Evolutionary conservation across 1,140 invertebrate genomes (phyloP), one percentile per base, ranked within the genome.

Genomic region (Zophobas morio): DNA sequence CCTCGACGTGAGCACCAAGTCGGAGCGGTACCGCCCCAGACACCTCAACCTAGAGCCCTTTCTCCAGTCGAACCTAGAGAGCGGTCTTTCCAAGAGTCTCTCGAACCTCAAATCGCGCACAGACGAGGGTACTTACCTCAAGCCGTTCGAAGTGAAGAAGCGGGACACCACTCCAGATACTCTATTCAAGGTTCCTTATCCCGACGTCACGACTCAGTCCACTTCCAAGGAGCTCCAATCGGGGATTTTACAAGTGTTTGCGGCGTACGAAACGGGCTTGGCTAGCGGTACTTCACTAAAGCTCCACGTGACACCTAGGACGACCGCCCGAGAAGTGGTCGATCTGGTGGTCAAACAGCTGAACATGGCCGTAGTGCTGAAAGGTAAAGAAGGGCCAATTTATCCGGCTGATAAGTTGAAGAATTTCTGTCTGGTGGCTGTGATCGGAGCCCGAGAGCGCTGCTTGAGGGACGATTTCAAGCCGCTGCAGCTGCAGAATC

Each of bases 401-500:
- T 98, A 98, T 83, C 90, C 92, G 0, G 90, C 92, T 0, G 93
- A 95, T 53, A 92, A 93, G 84, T 86, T 95, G 70, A 90, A 92
- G 33, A 95, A 96, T 82, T 98, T 98, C 85, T 98, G 96, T 85
- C 88, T 99, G 20, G 97, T 98, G 0, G 96, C 96, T 0, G 96
- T 98, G 8, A 96, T 98, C 56, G 97, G 97, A 1, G 95, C 96
- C 0, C 87, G 96, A 5, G 96, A 99, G 84, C 88, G 96, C 56
- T 97, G 97, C 84, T 88, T 99, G 0, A 88, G 96, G 6, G 96
- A 98, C 81, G 96, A 99, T 85, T 98, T 98, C 84, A 94, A 95
- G 81, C 96, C 96, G 0, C 87, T 99, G 1, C 93, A 96, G 80
- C 87, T 99, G 35, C 96, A 98, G 84, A 97, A 97, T 86, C 97